Base-by-base conservation (phyloP, 2,888 invertebrate species). In the Cistogaster globosa region DNA sequence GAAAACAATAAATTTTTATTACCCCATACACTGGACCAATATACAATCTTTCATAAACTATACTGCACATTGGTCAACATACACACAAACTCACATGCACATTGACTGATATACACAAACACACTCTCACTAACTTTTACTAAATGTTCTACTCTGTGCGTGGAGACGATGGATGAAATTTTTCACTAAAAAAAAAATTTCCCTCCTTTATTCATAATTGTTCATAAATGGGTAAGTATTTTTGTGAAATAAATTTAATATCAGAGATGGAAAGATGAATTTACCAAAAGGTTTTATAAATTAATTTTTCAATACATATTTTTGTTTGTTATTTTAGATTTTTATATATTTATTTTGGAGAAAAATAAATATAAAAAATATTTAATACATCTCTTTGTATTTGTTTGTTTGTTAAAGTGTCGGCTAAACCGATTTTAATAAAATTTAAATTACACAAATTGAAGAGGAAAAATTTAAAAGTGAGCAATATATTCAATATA, bases 1-100 rank as follows among this genome's bases (percentile, higher is more conserved):
- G 79, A 77, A 79, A 74, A 79, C 78, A 82, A 84, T 84, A 82
- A 82, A 84, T 86, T 82, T 81, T 63, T 74, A 82, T 86, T 82
- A 82, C 32, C 65, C 53, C 63, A 69, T 69, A 57, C 69, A 53
- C 72, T 72, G 65, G 67, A 83, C 53, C 53, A 55, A 55, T 26
- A 55, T 26, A 32, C 71, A 72, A n/a, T 36, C 18, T 26, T 0
- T 26, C 45, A 32, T 22, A 74, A 12, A 60, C 38, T 12, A 58
- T 45, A 71, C 45, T 16, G 32, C 48, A 42, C 32, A 32, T 32
- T 6, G 32, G 6, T 8, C 6, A 32, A 32, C 32, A 32, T 7
- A 32, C 42, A 12, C 42, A 7, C 42, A 48, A 5, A 42, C 51
- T 18, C 9, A 38, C n/a, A 51, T 18, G 32, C 22, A 42, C 12